These are phyloP conservation scores for Sesia bembeciformis DNA, from an alignment of 2,888 invertebrate genomes.

Conservation along the genomic window DNA sequence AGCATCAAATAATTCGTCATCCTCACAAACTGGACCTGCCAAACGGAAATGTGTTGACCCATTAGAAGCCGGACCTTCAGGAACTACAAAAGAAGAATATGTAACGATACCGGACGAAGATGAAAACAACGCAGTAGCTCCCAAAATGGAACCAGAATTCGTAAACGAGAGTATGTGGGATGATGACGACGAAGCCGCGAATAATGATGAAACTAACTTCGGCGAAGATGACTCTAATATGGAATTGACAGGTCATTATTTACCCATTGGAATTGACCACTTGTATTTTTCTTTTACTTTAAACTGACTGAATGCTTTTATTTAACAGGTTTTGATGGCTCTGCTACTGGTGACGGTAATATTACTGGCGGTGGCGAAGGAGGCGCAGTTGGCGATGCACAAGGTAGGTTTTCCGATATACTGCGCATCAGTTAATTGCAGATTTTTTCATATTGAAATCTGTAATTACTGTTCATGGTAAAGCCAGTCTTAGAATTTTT, in stretches of 20 bases:
- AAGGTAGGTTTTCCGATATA: conserved; percentile 61
- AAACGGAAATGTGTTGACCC: conserved; percentile 76
- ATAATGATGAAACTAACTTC: conserved; percentile 77
- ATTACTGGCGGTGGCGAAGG: conserved; percentile 63
- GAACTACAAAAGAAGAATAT: conserved; percentile 69
- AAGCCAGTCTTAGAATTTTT: too few species aligned
- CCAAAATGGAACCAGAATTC: conserved; percentile 80
- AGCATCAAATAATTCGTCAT: conserved; percentile 75
- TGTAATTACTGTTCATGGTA: background rate
- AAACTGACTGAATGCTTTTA: background rate
- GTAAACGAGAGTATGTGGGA: conserved; percentile 76
- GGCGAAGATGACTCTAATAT: conserved; percentile 80
- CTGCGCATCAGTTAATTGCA: background rate
- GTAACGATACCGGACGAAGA: conserved; percentile 71
- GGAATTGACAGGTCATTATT: conserved; percentile 70
- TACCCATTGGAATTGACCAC: background rate
- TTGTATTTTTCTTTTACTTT: background rate
- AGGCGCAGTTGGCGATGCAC: conserved; percentile 71
- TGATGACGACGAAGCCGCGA: conserved; percentile 76
- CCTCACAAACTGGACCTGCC: conserved; percentile 74
- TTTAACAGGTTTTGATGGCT: conserved; percentile 64
- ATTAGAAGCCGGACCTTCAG: conserved; percentile 75
- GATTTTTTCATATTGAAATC: background rate
- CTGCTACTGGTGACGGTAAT: conserved; percentile 66
- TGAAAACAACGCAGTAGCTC: conserved; percentile 74